Evolutionary conservation across 1,140 invertebrate species (phyloP), one percentile per base, ranked within the genome.

Genomic region (Yoshiicerus persimilis): DNA sequence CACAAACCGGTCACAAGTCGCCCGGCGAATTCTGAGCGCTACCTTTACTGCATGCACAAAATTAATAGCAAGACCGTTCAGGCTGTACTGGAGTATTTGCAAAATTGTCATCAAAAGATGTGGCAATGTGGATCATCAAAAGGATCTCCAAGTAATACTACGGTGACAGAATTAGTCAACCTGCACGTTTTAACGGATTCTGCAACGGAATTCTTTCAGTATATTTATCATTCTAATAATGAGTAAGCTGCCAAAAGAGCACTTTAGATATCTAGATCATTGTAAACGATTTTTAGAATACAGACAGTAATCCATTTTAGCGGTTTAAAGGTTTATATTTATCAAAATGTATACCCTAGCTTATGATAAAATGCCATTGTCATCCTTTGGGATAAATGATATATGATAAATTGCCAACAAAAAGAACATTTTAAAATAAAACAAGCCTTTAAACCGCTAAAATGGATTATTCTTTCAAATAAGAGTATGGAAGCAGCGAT

Each of bases 21-120:
- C 85, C 98, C 98, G 10, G 98, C 98, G 0, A 99, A 99, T 93
- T 99, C 98, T 4, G 99, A 99, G 93, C 95, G 98, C 92, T 99
- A 99, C 92, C 94, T 99, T 41, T 95, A 99, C 87, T 99, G 98
- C 92, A 96, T 96, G 92, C 94, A 95, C 91, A 96, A 96, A 91
- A 94, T 94, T 89, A 94, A 95, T 9, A 93, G 93, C 8, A 92
- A 94, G 23, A 91, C 91, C 27, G 91, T 93, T 34, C 91, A 93
- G 32, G 62, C 30, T 13, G 77, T 97, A 0, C 93, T 94, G 87
- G 92, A 95, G 8, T 97, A 98, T 93, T 92, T 99, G 38, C 94
- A 93, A 89, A 91, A 94, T 25, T 94, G 97, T 1, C 97, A 97
- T 91, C 91, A 93, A 1, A 91, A 93, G 64, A 91, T 96, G 23